Evolutionary conservation across 2,113 vertebrate genomes (phyloP).

Genomic region (Saguinus midas): DNA sequence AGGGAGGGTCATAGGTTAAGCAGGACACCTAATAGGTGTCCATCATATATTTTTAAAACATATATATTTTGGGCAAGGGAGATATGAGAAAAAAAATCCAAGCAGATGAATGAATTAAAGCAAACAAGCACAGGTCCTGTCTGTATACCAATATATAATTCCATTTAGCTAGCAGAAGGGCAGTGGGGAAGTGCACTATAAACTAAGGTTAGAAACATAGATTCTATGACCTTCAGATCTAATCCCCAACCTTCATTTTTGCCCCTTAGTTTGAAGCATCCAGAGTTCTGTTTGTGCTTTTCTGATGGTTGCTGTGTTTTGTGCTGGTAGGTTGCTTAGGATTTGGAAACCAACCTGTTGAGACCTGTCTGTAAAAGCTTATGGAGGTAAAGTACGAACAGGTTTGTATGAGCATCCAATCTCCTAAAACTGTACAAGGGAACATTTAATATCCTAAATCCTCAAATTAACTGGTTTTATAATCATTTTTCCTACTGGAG

Average conservation of each 20-base stretch:
- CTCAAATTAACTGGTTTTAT: not conserved
- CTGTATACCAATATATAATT: not conserved
- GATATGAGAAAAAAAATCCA: not conserved
- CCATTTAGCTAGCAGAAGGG: not conserved
- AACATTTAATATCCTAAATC: slow-evolving; percentile 39
- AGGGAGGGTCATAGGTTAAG: not conserved
- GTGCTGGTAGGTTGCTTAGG: not conserved
- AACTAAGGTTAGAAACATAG: not conserved
- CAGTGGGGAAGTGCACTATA: not conserved
- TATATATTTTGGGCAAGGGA: not conserved
- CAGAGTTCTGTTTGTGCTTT: slow-evolving; percentile 27
- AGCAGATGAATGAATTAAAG: not conserved
- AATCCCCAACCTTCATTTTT: not conserved
- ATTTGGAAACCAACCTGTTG: slow-evolving; percentile 63
- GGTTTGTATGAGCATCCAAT: not conserved
- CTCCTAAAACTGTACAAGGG: not conserved
- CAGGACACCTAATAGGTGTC: not conserved
- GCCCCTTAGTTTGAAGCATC: not conserved
- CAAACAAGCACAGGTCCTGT: not conserved
- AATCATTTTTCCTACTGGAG: slow-evolving; percentile 43
- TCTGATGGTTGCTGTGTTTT: not conserved
- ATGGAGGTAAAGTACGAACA: not conserved
- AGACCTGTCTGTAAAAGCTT: slow-evolving; percentile 51
- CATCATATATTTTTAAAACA: not conserved
- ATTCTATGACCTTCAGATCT: not conserved